Base-by-base conservation (phyloP, 2,797 vertebrate genomes). In the Pitangus sulphuratus region DNA sequence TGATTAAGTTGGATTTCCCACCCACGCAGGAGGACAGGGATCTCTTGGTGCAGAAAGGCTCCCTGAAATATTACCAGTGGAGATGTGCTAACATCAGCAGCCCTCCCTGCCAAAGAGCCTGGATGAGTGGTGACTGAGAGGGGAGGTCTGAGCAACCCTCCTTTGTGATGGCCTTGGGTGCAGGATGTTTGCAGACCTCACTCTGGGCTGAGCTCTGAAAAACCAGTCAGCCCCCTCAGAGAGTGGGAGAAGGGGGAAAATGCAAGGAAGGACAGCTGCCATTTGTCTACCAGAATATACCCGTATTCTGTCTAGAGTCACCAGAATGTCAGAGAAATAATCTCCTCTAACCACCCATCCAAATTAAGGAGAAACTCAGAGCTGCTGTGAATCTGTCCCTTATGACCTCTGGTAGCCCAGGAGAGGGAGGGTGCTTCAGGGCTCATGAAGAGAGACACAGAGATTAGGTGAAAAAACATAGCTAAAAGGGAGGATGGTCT, bases 1-100 rank as follows among this genome's bases (percentile, higher is more conserved):
- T 69, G 71, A 92, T 74, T 90, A 83, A 77, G 81, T 66, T 42
- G 60, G 56, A 60, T 87, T 92, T 82, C 53, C 85, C 93, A 28
- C 39, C 50, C 90, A 69, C 1, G 0, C 69, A 28, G 0, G 3
- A 70, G 72, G 84, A 70, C 31, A 53, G 53, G 51, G 76, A 81
- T 87, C 39, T 89, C 51, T 82, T 64, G 53, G 87, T 66, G 50
- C 68, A 80, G 64, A 66, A 75, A 84, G 39, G 20, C 51, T 90
- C 53, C 20, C 37, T 81, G 76, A 42, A 87, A 64, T 74, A 85
- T 70, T 80, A 45, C 39, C 47, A 44, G 15, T 44, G 62, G 56
- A 89, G 44, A 44, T 31, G 44, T 56, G 61, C 33, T 66, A 86
- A 39, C n/a, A 76, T 24, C 47, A 88, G 30, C 56, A 84, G 20